phyloP scores from a whole-genome alignment of 2,888 invertebrate species.

The Hedychridium roseum region DNA sequence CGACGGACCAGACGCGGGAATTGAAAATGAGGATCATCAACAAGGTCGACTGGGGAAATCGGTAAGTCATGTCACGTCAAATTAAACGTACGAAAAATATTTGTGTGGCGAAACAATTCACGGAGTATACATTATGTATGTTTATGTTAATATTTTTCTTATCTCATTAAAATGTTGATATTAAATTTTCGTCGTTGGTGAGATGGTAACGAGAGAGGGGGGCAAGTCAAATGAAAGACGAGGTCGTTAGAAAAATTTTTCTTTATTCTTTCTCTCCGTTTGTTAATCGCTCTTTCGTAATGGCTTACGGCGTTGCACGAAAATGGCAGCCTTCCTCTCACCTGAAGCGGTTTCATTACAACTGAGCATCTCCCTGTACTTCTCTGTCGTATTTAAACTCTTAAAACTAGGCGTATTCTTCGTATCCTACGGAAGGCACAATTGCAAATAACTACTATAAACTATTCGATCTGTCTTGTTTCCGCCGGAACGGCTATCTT shows the following conservation, averaged over 20 bases:
- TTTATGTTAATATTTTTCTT: too few species aligned
- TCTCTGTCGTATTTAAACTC: slow-evolving; percentile 13
- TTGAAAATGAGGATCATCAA: slow-evolving; percentile 86
- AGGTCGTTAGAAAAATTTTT: slow-evolving; percentile 23
- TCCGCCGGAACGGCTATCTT: slow-evolving; percentile 40
- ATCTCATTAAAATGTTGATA: too few species aligned
- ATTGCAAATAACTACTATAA: slow-evolving; percentile 42
- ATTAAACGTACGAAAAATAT: too few species aligned
- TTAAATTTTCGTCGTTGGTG: too few species aligned
- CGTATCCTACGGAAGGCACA: slow-evolving; percentile 50
- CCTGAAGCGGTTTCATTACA: slow-evolving; percentile 30
- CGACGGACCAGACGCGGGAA: slow-evolving; percentile 90
- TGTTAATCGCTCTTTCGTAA: slow-evolving; percentile 6
- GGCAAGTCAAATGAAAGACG: slow-evolving; percentile 6
- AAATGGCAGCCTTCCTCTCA: slow-evolving; percentile 53
- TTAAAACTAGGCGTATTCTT: slow-evolving; percentile 20
- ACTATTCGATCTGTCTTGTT: slow-evolving; percentile 31
- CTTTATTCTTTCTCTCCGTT: slow-evolving; percentile 25
- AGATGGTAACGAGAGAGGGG: too few species aligned
- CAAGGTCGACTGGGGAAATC: slow-evolving; percentile 96
- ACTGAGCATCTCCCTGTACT: slow-evolving; percentile 33
- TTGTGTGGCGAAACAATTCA: too few species aligned
- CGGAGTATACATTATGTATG: too few species aligned
- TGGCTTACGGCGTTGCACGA: slow-evolving; percentile 29
- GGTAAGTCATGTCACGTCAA: slow-evolving; percentile 84